phyloP scores from a whole-genome alignment of 2,113 vertebrate species.

The Galbula dea region DNA sequence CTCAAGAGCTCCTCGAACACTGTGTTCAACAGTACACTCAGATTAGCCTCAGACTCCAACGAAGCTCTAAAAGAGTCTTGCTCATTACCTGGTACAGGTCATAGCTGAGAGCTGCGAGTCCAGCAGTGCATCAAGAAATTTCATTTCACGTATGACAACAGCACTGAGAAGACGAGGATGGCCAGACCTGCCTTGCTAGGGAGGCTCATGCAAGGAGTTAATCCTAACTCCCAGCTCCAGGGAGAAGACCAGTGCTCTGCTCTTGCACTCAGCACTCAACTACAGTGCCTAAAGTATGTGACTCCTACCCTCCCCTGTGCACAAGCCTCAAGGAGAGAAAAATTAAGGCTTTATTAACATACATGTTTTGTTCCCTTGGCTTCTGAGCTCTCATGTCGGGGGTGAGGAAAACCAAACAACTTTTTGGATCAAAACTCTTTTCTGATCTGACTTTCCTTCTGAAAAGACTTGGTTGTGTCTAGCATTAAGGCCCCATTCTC shows the following conservation, averaged over 20 bases:
- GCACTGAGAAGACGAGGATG: background rate
- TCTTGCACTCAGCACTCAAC: background rate
- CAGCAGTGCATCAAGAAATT: background rate
- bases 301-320: background rate
- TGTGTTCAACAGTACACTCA: background rate
- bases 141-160: background rate
- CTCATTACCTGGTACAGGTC: background rate
- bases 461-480: background rate
- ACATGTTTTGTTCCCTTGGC: background rate
- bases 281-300: background rate
- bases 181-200: background rate
- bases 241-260: background rate
- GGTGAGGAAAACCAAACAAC: background rate
- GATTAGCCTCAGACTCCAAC: background rate
- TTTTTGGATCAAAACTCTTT: background rate
- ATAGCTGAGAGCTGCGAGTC: accelerated
- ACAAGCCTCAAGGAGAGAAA: background rate
- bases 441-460: background rate
- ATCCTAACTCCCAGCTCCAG: background rate
- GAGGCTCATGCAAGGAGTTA: background rate
- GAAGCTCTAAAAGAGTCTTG: background rate
- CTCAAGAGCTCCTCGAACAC: background rate
- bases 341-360: background rate
- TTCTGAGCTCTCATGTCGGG: accelerated
- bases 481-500: background rate